Evolutionary conservation across 2,888 invertebrate species (phyloP).

Genomic region (Mellilla xanthometata): DNA sequence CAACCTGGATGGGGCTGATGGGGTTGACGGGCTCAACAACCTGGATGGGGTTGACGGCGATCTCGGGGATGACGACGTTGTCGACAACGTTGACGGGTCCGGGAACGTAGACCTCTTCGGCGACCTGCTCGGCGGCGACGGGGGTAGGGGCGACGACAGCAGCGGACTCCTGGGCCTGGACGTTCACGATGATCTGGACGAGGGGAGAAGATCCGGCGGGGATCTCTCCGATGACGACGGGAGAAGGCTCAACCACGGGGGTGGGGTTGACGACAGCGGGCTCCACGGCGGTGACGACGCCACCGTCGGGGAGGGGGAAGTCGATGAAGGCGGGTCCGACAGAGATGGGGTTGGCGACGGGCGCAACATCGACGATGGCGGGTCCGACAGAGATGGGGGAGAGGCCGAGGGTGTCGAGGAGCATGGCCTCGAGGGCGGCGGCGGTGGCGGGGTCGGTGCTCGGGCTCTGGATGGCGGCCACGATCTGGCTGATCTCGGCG

Average conservation of each 20-base stretch:
- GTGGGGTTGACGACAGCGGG: constrained; percentile 2
- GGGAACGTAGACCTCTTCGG: constrained; percentile 24
- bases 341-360: constrained; percentile 31
- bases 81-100: constrained; percentile 29
- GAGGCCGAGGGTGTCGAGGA: constrained; percentile 23
- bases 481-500: constrained; percentile 34
- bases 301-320: constrained; percentile 32
- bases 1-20: constrained; percentile 26
- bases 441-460: constrained; percentile 36
- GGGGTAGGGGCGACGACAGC: constrained; percentile 32
- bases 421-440: constrained; percentile 31
- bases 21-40: constrained; percentile 7
- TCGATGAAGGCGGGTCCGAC: constrained; percentile 39
- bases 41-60: constrained; percentile 19
- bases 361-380: constrained; percentile 31
- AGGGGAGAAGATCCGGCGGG: constrained; percentile 31
- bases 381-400: constrained; percentile 30
- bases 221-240: constrained; percentile 24
- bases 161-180: constrained; percentile 29
- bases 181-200: constrained; percentile 45
- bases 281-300: constrained; percentile 17
- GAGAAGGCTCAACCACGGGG: constrained; percentile 16
- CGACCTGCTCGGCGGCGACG: constrained; percentile 21
- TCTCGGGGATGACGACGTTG: constrained; percentile 17
- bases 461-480: constrained; percentile 35